Conservation (phyloP, 2,888 invertebrate genomes). For the Rhyacophila evoluta region DNA sequence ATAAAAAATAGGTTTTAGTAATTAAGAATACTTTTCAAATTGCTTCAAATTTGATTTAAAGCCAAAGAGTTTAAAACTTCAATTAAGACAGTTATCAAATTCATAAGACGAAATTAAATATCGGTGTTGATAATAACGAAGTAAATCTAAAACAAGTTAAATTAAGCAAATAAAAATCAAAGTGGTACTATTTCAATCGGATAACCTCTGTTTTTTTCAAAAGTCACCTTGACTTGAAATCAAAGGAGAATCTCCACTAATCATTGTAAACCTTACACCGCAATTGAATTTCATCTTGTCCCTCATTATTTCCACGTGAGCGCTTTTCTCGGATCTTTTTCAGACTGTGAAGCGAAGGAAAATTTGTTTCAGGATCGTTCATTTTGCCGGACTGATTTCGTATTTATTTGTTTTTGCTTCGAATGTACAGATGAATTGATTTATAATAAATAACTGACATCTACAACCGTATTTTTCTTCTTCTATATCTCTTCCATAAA, state of each 20-base stretch:
- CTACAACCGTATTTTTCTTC: too few relatives aligned
- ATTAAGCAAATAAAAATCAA: slow-evolving; percentile 1
- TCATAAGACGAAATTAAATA: neutral
- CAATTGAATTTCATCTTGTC: neutral
- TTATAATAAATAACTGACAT: too few relatives aligned
- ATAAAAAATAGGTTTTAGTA: too few relatives aligned
- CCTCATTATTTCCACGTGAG: neutral
- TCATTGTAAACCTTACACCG: slow-evolving; percentile 14
- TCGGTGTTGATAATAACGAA: neutral
- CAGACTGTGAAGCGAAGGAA: neutral
- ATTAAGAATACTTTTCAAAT: too few relatives aligned
- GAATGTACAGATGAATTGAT: neutral
- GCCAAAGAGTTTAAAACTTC: neutral
- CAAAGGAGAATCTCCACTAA: neutral
- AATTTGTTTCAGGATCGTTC: neutral
- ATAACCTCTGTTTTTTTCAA: neutral
- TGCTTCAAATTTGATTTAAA: neutral
- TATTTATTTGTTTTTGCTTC: slow-evolving; percentile 4
- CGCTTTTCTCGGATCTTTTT: neutral
- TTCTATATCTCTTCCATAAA: too few relatives aligned
- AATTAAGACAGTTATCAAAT: neutral
- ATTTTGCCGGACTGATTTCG: slow-evolving; percentile 7
- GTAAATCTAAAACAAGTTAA: neutral
- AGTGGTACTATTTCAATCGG: neutral
- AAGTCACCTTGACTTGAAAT: neutral